Base-by-base conservation (phyloP, 2,888 invertebrate species). In the Drosophila mimetica region DNA sequence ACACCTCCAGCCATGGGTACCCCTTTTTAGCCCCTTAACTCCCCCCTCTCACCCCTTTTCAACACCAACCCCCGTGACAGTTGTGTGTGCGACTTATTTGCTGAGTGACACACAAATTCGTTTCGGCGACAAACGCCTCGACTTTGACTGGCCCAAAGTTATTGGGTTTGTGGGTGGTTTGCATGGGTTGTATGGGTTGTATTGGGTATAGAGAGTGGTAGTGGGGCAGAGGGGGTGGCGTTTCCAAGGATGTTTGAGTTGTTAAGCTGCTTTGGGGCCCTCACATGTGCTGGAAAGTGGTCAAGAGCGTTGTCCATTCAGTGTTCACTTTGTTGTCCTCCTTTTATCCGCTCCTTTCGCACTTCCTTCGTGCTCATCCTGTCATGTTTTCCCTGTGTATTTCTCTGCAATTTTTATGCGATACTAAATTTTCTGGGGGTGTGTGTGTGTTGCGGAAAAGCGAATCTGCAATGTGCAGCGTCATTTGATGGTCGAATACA, bases 61-160 rank as follows among this genome's bases (percentile, higher is more conserved):
- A n/a, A n/a, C n/a, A n/a, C n/a, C n/a, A n/a, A n/a, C 47, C 37
- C 46, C 39, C n/a, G 28, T 34, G 16, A 8, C 41, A 52, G 30
- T 44, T 75, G 55, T 42, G 48, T 61, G 41, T 63, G 55, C 61
- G 57, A 71, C 83, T 79, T 79, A 77, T 82, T 79, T 79, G 75
- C 77, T 59, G 80, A 77, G 70, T 73, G 84, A 77, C 75, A 79
- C 67, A 79, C 77, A 73, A 77, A 80, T 83, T 77, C 79, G 79
- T 67, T 79, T 79, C 55, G 59, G 69, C 75, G 53, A 61, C 67
- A 59, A 64, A 42, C 64, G 63, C 63, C 25, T 28, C 48, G 48
- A 39, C 50, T 47, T 39, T 52, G 20, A 50, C 57, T 53, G 32
- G 46, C 57, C 44, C 44, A 55, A 70, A 71, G 69, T 59, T 79